These are phyloP conservation scores for Drosophila merina DNA, from an alignment of 2,888 invertebrate genomes.

Conservation along the genomic window DNA sequence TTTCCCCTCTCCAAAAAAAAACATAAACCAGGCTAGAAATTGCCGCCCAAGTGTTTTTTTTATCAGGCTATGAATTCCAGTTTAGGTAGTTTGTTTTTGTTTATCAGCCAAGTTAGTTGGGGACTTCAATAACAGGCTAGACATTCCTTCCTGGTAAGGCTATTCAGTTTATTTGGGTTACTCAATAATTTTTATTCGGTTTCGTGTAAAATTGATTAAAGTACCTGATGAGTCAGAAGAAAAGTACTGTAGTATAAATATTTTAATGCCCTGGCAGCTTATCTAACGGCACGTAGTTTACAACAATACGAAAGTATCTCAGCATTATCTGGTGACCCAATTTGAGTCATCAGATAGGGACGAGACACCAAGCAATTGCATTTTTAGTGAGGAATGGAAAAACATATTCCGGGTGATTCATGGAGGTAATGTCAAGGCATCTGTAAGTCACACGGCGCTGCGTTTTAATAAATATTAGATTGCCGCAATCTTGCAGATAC, in stretches of 20 bases:
- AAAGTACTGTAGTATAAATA: slow-evolving; percentile 21
- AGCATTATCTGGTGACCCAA: slow-evolving; percentile 36
- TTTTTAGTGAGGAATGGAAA: not conserved
- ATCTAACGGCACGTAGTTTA: slow-evolving; percentile 5
- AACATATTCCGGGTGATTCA: not conserved
- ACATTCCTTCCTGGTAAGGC: not conserved
- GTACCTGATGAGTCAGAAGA: slow-evolving; percentile 18
- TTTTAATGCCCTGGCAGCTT: slow-evolving; percentile 10
- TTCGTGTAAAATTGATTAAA: slow-evolving; percentile 18
- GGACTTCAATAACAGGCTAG: not conserved
- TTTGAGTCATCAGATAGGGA: slow-evolving; percentile 38
- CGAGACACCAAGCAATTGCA: not conserved
- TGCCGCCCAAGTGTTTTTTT: slow-evolving; percentile 6
- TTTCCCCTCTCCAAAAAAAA: slow-evolving; percentile 21
- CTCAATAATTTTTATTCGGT: slow-evolving; percentile 8
- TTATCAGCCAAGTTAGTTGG: not conserved
- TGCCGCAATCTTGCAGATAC: slow-evolving; percentile 35
- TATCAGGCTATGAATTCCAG: slow-evolving; percentile 5
- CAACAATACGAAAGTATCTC: slow-evolving; percentile 18
- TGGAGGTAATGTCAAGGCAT: slow-evolving; percentile 37
- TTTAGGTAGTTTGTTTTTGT: not conserved
- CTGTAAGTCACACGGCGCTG: slow-evolving; percentile 13
- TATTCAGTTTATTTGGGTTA: slow-evolving; percentile 16
- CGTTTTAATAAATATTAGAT: slow-evolving; percentile 44
- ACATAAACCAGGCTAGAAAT: slow-evolving; percentile 13